phyloP scores from a whole-genome alignment of 2,113 vertebrate species.

The Seriola aureovittata region DNA sequence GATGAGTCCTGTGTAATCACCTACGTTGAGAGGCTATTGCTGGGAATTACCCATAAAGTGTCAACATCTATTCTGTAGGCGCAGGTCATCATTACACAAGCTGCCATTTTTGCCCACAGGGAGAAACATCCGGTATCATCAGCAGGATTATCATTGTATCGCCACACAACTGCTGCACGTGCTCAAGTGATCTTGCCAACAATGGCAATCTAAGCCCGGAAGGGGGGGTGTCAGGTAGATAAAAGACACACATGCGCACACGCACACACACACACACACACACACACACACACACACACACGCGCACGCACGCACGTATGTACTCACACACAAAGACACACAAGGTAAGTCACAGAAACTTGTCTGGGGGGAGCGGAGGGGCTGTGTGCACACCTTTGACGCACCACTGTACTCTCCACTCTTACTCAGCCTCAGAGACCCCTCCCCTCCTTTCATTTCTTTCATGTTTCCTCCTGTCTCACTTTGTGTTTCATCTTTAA shows the following conservation, averaged over 20 bases:
- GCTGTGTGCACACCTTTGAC: not conserved
- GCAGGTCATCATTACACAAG: slow-evolving; percentile 31
- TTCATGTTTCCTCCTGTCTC: not conserved
- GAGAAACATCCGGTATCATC: slow-evolving; percentile 40
- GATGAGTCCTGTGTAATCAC: slow-evolving; percentile 12
- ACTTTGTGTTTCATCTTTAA: not conserved
- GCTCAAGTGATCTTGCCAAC: slow-evolving; percentile 51
- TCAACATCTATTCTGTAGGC: slow-evolving; percentile 9
- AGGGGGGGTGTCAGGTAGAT: slow-evolving; percentile 60
- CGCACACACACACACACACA: not conserved
- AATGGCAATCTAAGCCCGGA: slow-evolving; percentile 47
- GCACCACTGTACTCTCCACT: not conserved
- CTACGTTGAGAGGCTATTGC: slow-evolving; percentile 1
- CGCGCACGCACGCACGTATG: not conserved
- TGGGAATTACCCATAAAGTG: slow-evolving; percentile 35
- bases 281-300: not conserved
- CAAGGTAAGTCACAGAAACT: not conserved
- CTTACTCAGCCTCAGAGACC: not conserved
- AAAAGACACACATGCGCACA: slow-evolving; percentile 30
- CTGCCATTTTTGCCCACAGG: slow-evolving; percentile 17
- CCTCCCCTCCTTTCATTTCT: not conserved
- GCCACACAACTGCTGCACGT: slow-evolving; percentile 51
- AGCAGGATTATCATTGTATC: slow-evolving; percentile 13
- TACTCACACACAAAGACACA: not conserved
- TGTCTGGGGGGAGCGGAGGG: not conserved